A percentile compares a stretch with the other conserved stretches of the same genome.
phyloP scores from a whole-genome alignment of 1,140 invertebrate genomes.

The Helicorthomorpha holstii region DNA sequence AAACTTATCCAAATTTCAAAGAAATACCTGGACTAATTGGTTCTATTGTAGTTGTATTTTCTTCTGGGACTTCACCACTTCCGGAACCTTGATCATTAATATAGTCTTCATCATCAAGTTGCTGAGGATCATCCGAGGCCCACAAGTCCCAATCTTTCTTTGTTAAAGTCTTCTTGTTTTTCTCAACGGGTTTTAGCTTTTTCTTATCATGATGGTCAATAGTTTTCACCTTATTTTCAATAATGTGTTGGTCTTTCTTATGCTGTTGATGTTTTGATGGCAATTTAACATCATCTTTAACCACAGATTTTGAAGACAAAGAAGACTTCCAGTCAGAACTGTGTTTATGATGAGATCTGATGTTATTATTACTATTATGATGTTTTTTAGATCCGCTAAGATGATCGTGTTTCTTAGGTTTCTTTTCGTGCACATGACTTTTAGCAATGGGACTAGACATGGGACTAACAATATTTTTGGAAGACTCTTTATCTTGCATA shows the following conservation, averaged over 20 bases:
- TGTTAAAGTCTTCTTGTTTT: background rate
- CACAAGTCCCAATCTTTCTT: background rate
- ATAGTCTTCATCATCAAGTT: conserved; percentile 11
- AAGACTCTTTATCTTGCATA: background rate
- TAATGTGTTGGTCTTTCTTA: background rate
- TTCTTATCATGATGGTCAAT: background rate
- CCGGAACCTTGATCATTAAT: conserved; percentile 3
- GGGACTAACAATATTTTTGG: background rate
- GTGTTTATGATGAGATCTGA: background rate
- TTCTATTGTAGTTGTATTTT: too few relatives aligned
- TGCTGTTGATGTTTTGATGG: background rate
- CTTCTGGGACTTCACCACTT: conserved; percentile 5
- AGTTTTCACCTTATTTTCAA: background rate
- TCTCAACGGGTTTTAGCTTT: background rate
- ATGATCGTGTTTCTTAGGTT: too few relatives aligned
- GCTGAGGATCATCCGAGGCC: too few relatives aligned
- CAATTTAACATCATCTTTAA: background rate
- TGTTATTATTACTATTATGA: background rate
- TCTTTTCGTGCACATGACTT: too few relatives aligned
- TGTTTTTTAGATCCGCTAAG: too few relatives aligned
- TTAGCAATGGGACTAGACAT: background rate
- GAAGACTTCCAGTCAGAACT: background rate
- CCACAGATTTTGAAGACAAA: background rate
- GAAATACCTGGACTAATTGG: background rate
- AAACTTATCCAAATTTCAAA: background rate